Evolutionary conservation across 2,888 invertebrate species (phyloP).

Genomic region (Heliconius erato): DNA sequence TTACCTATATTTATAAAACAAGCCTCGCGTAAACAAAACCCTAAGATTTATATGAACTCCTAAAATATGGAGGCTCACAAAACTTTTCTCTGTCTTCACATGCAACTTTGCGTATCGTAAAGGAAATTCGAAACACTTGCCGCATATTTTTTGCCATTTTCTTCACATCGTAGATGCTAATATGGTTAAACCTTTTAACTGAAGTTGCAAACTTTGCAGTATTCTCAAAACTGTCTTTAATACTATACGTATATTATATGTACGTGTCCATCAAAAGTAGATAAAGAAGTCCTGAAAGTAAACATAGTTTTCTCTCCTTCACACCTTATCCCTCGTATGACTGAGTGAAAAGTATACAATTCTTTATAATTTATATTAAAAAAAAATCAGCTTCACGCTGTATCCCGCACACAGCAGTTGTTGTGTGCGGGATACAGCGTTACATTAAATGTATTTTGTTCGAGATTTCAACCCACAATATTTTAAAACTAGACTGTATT

Average conservation of each 20-base stretch:
- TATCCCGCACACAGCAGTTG: too few relatives aligned
- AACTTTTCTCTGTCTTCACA: constrained; percentile 14
- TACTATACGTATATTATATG: constrained; percentile 47
- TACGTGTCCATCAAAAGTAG: constrained; percentile 36
- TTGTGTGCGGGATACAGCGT: too few relatives aligned
- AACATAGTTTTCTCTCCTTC: too few relatives aligned
- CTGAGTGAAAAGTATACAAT: too few relatives aligned
- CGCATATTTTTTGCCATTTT: constrained; percentile 40
- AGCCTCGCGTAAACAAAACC: background rate
- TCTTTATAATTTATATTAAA: too few relatives aligned
- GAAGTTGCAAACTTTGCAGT: constrained; percentile 38
- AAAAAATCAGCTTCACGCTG: too few relatives aligned
- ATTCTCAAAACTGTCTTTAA: constrained; percentile 53
- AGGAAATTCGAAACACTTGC: constrained; percentile 26
- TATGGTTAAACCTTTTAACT: constrained; percentile 68
- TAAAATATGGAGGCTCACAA: constrained; percentile 33
- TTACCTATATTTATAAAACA: background rate
- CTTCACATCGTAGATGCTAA: constrained; percentile 72
- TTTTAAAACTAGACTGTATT: background rate
- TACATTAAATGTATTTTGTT: background rate
- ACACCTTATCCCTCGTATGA: too few relatives aligned
- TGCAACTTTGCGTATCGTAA: constrained; percentile 38
- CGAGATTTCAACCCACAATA: background rate
- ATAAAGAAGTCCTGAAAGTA: constrained; percentile 1
- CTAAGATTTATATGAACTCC: constrained; percentile 22